These are phyloP conservation scores for Paramisgurnus dabryanus DNA, from an alignment of 2,113 vertebrate genomes.

Conservation along the genomic window DNA sequence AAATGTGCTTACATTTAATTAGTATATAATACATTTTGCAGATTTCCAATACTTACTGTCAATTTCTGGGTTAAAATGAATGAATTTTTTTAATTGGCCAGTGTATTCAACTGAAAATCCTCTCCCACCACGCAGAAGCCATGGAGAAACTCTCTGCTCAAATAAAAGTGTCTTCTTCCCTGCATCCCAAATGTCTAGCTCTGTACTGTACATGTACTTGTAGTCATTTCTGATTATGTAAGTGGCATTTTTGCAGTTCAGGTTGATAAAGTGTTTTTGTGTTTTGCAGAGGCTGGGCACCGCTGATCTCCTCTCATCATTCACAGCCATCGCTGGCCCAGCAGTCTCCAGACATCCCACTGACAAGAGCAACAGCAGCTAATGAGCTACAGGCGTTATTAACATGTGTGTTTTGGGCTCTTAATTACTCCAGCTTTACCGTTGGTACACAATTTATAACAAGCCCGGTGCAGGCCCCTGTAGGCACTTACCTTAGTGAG, in stretches of 20 bases:
- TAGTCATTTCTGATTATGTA: constrained; percentile 18
- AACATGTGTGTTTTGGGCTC: constrained; percentile 68
- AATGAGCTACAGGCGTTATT: constrained; percentile 64
- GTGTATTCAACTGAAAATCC: constrained; percentile 13
- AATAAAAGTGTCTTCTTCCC: constrained; percentile 2
- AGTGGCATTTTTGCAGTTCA: background rate
- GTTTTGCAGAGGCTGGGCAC: constrained; percentile 9
- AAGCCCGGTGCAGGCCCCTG: constrained; percentile 45
- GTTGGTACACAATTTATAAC: constrained; percentile 62
- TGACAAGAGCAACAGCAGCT: constrained; percentile 37
- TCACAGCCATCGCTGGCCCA: constrained; percentile 34
- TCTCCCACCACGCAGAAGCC: constrained; percentile 1
- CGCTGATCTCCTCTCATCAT: constrained; percentile 39
- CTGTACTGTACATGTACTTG: background rate
- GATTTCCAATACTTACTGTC: no score
- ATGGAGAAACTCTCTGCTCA: constrained; percentile 8
- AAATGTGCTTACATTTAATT: no score
- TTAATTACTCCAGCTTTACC: constrained; percentile 66
- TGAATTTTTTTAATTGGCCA: no score
- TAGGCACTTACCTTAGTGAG: constrained; percentile 64
- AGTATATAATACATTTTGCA: no score
- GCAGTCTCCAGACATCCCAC: constrained; percentile 22
- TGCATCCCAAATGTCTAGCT: constrained; percentile 2
- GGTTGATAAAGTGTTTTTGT: constrained; percentile 31
- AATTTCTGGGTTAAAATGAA: no score